Percentiles rank a stretch among this genome's conserved stretches.
phyloP scores from a whole-genome alignment of 2,797 vertebrate species.

The Hafferia zeledoni region DNA sequence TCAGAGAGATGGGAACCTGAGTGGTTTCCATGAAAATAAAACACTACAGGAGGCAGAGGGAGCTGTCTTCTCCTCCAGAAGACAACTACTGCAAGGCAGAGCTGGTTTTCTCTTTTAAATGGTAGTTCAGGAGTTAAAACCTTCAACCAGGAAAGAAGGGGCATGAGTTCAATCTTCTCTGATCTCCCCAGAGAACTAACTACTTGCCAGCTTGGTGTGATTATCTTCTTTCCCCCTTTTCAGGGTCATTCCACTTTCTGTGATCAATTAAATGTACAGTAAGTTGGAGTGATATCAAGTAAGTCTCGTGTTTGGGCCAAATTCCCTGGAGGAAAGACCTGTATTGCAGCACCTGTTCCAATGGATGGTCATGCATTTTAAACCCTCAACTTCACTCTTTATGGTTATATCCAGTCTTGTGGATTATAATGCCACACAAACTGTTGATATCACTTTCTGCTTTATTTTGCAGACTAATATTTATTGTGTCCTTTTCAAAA shows the following conservation, averaged over 20 bases:
- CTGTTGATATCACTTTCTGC: not conserved
- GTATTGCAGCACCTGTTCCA: not conserved
- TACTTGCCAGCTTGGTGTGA: not conserved
- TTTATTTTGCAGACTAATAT: not conserved
- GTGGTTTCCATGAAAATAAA: not conserved
- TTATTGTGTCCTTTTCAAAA: not conserved
- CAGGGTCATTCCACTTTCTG: not conserved
- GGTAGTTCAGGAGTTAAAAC: not conserved
- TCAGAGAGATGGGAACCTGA: not conserved
- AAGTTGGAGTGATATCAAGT: not conserved
- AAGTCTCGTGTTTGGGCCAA: not conserved
- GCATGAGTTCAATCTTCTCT: not conserved
- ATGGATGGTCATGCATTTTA: not conserved
- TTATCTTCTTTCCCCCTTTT: not conserved
- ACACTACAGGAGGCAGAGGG: not conserved
- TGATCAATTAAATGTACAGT: not conserved
- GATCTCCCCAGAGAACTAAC: not conserved
- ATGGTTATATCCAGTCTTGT: not conserved
- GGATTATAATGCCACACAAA: not conserved
- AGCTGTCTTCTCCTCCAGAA: not conserved
- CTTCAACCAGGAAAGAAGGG: not conserved
- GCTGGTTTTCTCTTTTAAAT: not conserved
- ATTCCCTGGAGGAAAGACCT: not conserved
- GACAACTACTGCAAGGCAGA: not conserved
- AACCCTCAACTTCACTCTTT: not conserved